phyloP scores from a whole-genome alignment of 2,888 invertebrate genomes.

The Phalangium opilio region DNA sequence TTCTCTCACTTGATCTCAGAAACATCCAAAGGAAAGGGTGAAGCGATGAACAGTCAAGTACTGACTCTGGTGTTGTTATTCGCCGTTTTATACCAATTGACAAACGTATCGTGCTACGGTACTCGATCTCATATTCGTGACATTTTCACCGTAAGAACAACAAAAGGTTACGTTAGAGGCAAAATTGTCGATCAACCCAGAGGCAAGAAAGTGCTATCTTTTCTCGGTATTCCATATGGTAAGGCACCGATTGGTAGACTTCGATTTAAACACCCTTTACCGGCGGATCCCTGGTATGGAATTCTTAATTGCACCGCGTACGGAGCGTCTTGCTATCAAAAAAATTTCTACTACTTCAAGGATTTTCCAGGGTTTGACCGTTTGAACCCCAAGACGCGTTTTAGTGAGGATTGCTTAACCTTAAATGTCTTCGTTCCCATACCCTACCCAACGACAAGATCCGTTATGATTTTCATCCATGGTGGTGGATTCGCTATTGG shows the following conservation, averaged over 20 bases:
- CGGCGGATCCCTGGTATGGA: slow-evolving; percentile 10
- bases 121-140: no score
- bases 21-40: no score
- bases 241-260: slow-evolving; percentile 8
- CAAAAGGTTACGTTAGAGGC: no score
- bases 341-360: not conserved
- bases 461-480: slow-evolving; percentile 50
- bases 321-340: slow-evolving; percentile 12
- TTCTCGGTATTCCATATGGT: slow-evolving; percentile 16
- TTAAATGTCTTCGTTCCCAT: slow-evolving; percentile 62
- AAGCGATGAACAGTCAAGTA: no score
- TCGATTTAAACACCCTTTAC: slow-evolving; percentile 9
- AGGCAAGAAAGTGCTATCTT: slow-evolving; percentile 8
- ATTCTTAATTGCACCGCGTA: slow-evolving; percentile 3
- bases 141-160: no score
- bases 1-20: no score
- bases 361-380: slow-evolving; percentile 1
- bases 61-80: no score
- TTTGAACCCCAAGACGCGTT: not conserved
- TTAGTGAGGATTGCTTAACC: slow-evolving; percentile 60
- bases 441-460: slow-evolving; percentile 25
- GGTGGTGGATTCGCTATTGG: slow-evolving; percentile 25
- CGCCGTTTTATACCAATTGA: no score
- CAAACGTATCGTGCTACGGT: no score
- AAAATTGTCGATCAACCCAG: no score